phyloP scores from a whole-genome alignment of 1,140 invertebrate genomes.

The Drosophila albomicans region DNA sequence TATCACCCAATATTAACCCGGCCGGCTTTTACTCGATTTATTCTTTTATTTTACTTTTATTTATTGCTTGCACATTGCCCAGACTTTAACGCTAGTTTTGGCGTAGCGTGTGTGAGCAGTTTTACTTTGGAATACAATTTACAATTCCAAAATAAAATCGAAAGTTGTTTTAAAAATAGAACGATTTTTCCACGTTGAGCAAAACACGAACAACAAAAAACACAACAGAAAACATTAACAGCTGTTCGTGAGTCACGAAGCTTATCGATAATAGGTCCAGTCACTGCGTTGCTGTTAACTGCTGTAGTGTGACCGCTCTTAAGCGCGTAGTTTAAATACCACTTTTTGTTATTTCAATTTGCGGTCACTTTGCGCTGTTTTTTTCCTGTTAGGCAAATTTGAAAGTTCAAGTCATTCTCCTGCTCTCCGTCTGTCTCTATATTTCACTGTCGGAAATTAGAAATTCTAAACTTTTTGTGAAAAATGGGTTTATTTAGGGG shows the following conservation, averaged over 20 bases:
- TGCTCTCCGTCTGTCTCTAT: constrained; percentile 1
- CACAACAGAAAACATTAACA: constrained; percentile 58
- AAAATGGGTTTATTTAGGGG: constrained; percentile 31
- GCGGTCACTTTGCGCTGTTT: too few relatives aligned
- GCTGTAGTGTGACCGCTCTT: neutral
- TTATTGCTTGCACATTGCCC: constrained; percentile 29
- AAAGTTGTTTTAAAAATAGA: constrained; percentile 76
- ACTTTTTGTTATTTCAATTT: too few relatives aligned
- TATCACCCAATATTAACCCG: constrained; percentile 19
- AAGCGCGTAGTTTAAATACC: constrained; percentile 17
- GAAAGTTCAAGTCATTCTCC: constrained; percentile 68
- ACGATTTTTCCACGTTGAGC: constrained; percentile 63
- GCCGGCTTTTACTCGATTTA: constrained; percentile 30
- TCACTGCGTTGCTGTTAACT: neutral
- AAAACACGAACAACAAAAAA: constrained; percentile 46
- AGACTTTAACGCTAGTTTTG: constrained; percentile 5
- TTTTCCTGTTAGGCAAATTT: neutral
- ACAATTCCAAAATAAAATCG: constrained; percentile 69
- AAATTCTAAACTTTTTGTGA: neutral
- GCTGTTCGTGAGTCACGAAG: constrained; percentile 44
- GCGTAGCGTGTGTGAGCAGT: constrained; percentile 26
- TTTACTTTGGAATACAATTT: constrained; percentile 49
- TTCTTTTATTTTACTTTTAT: neutral
- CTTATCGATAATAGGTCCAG: neutral
- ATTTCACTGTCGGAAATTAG: neutral